Percentiles rank a stretch among this genome's conserved stretches.
These are phyloP conservation scores for Corythoichthys intestinalis DNA, from an alignment of 2,113 vertebrate species.

Conservation along the genomic window DNA sequence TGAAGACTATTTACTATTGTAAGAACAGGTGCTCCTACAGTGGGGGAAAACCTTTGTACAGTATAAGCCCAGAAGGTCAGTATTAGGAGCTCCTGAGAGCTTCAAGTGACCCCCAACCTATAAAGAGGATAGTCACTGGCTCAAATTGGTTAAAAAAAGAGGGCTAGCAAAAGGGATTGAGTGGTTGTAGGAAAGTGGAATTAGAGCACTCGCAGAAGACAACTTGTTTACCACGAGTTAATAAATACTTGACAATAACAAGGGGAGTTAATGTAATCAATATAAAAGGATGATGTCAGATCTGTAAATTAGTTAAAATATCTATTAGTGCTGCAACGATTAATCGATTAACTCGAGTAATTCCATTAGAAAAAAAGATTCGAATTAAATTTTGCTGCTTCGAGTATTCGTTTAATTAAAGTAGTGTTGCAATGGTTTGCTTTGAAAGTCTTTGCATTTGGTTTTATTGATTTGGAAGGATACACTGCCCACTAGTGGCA, in stretches of 20 bases:
- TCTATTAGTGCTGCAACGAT: too few species aligned
- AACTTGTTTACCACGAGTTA: background rate
- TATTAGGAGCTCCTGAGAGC: background rate
- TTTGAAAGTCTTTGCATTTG: too few species aligned
- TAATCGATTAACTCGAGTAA: too few species aligned
- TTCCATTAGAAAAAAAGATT: too few species aligned
- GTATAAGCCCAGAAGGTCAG: background rate
- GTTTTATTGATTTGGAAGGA: too few species aligned
- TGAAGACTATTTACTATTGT: background rate
- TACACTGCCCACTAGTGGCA: too few species aligned
- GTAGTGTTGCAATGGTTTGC: too few species aligned
- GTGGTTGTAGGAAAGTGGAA: background rate
- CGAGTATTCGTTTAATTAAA: too few species aligned
- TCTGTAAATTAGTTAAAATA: too few species aligned
- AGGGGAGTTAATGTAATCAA: too few species aligned
- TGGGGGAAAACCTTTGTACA: background rate
- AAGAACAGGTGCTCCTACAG: background rate
- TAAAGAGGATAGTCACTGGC: background rate
- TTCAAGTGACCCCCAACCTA: background rate
- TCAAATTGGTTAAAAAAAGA: background rate
- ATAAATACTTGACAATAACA: background rate
- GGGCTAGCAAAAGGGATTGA: background rate
- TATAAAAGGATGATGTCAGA: too few species aligned
- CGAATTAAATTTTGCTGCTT: too few species aligned
- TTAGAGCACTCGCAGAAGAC: background rate